These are phyloP conservation scores for Tanytarsus gracilentus DNA, from an alignment of 2,888 invertebrate species.

Conservation along the genomic window DNA sequence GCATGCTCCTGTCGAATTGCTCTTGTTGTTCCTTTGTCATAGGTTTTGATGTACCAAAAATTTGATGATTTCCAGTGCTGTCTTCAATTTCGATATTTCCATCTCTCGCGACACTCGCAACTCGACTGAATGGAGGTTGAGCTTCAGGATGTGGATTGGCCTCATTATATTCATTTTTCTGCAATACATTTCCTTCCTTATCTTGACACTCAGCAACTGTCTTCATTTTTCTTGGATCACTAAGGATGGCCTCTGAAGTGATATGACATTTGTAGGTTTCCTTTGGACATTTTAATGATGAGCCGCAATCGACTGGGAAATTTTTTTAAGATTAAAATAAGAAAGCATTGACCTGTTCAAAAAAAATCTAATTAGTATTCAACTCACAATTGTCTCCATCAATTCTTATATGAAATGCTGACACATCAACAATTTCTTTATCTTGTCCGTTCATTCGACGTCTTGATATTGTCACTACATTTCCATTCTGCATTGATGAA, in stretches of 20 bases:
- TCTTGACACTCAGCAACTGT: slow-evolving; percentile 9
- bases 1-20: neutral
- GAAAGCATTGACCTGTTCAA: too few relatives aligned
- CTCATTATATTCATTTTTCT: neutral
- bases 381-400: too few relatives aligned
- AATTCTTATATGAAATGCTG: too few relatives aligned
- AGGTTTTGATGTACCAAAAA: neutral
- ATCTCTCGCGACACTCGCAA: neutral
- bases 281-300: neutral
- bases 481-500: too few relatives aligned
- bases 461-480: too few relatives aligned
- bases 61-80: slow-evolving; percentile 1
- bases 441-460: too few relatives aligned
- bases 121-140: slow-evolving; percentile 3
- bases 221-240: slow-evolving; percentile 3
- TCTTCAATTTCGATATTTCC: slow-evolving; percentile 3
- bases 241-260: neutral
- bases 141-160: slow-evolving; percentile 7
- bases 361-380: too few relatives aligned
- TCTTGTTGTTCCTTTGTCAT: slow-evolving; percentile 19
- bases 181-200: neutral
- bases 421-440: too few relatives aligned
- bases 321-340: too few relatives aligned
- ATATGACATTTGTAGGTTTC: slow-evolving; percentile 8
- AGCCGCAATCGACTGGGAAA: too few relatives aligned